Conservation (phyloP, 2,113 vertebrate species). For the Nibea albiflora region DNA sequence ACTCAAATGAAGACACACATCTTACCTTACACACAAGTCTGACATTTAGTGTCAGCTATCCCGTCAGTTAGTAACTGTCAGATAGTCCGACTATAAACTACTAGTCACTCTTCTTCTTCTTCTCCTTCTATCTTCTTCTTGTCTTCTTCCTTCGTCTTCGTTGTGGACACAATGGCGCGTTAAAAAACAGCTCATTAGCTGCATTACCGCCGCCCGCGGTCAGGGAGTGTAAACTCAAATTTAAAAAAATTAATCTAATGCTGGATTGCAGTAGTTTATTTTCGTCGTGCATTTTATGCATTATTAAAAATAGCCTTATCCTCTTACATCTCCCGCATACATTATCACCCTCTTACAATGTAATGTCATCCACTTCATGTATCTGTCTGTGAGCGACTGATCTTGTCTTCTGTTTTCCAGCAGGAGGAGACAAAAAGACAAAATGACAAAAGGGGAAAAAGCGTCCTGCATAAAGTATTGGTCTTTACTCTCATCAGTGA, state of each 20-base stretch:
- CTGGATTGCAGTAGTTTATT: background rate
- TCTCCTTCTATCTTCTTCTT: background rate
- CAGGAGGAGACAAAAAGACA: constrained; percentile 19
- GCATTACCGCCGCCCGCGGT: constrained; percentile 31
- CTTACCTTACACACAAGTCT: constrained; percentile 8
- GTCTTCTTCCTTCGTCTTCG: background rate
- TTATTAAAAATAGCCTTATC: too few species aligned
- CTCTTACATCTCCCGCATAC: background rate
- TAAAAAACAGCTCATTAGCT: background rate
- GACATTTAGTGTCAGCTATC: background rate
- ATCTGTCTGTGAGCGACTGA: background rate
- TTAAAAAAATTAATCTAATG: too few species aligned
- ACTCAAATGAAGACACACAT: background rate
- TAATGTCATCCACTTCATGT: background rate
- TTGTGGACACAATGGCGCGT: background rate
- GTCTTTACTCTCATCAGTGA: too few species aligned
- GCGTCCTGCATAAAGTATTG: background rate
- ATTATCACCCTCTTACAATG: too few species aligned
- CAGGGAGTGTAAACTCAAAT: background rate
- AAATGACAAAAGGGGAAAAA: background rate
- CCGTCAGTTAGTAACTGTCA: background rate
- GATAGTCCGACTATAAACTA: background rate
- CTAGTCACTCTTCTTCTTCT: too few species aligned
- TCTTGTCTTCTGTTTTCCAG: background rate
- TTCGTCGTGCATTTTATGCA: background rate